Conservation (phyloP, 2,797 vertebrate genomes). For the Smutsia gigantea region DNA sequence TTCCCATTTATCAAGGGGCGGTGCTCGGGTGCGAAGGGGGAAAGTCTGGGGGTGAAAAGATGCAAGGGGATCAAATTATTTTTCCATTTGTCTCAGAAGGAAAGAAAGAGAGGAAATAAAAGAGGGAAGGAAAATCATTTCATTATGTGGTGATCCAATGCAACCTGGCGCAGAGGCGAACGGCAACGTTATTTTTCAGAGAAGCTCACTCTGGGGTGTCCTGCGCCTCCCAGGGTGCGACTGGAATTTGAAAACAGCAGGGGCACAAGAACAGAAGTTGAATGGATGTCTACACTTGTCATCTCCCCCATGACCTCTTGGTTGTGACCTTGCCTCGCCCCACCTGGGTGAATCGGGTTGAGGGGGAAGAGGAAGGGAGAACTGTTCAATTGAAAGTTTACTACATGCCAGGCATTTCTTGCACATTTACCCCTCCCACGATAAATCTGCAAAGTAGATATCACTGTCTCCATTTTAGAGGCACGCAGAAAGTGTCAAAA, state of each 20-base stretch:
- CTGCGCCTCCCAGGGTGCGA: background rate
- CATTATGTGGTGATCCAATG: conserved; percentile 71
- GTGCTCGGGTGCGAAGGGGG: conserved; percentile 73
- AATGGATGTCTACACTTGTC: background rate
- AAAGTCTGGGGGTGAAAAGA: conserved; percentile 75
- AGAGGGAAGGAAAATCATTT: conserved; percentile 80
- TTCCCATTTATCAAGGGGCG: conserved; percentile 83
- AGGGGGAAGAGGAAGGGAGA: background rate
- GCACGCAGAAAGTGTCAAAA: background rate
- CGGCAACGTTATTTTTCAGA: conserved; percentile 13
- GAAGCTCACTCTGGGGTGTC: background rate
- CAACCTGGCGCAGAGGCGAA: background rate
- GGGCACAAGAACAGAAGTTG: background rate
- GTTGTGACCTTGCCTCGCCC: background rate
- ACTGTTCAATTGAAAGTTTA: fast-evolving
- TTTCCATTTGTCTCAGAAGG: conserved; percentile 77
- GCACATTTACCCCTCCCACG: fast-evolving
- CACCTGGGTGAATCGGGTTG: background rate
- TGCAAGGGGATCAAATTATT: conserved; percentile 82
- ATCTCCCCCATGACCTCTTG: background rate
- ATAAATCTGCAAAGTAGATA: background rate
- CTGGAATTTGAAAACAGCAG: conserved; percentile 3
- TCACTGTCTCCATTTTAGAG: background rate
- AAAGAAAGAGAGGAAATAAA: conserved; percentile 72
- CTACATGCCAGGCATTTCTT: background rate